Base-by-base conservation (phyloP, 2,888 invertebrate species). In the Leptarthrus brevirostris region DNA sequence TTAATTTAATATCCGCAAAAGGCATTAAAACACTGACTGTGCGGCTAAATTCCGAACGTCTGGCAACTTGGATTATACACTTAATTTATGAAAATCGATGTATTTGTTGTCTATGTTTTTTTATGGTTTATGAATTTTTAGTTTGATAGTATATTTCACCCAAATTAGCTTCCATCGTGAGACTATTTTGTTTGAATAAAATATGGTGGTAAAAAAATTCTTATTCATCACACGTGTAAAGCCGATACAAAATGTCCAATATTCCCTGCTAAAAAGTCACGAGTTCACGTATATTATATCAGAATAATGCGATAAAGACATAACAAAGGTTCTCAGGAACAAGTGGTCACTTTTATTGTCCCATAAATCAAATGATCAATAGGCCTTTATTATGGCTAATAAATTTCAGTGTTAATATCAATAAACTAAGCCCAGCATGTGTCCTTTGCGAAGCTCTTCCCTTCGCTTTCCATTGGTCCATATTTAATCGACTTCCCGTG, bases 261-360 rank as follows among this genome's bases (percentile, higher is more conserved):
- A 40, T 40, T n/a, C n/a, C n/a, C 8, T 12, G 8, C 6, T 40
- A 40, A 40, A 40, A 52, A 52, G 22, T 52, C 22, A 8, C 4
- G 16, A 22, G 4, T 5, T 0, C 52, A 52, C 52, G 52, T 52
- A 1, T 52, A 8, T 22, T 22, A 52, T 12, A 47, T n/a, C n/a
- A 52, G 2, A 5, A 52, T 20, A 20, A 20, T 69, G 20, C 69
- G 52, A 26, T 24, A 26, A 18, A 26, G 69, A 49, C 14, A 69
- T 30, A 69, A 64, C 64, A 64, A 64, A 64, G 64, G 69, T 34
- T 52, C 52, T 69, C 52, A 69, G 26, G 69, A 69, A 69, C 69
- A 69, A 69, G 69, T 69, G 69, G 69, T 69, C 69, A 69, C 69
- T 69, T 69, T 69, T 69, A 69, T 69, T 69, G 30, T 69, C 30